Evolutionary conservation across 2,113 vertebrate genomes (phyloP).

Genomic region (Tupaia tana): DNA sequence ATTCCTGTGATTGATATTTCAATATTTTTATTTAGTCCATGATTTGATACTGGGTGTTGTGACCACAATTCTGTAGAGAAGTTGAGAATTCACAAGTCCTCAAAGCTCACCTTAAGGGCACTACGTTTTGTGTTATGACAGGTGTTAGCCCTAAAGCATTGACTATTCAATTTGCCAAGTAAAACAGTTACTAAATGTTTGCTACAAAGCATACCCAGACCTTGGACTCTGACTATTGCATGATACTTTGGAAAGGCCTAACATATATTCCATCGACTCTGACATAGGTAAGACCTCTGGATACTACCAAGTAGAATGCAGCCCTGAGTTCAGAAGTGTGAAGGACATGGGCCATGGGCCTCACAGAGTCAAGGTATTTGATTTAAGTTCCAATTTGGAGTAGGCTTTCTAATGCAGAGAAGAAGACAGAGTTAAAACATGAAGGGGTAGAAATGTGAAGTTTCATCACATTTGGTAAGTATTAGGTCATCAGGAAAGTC

Average conservation of each 20-base stretch:
- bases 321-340: neutral
- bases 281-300: neutral
- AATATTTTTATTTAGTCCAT: neutral
- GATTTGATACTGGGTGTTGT: neutral
- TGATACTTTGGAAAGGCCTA: neutral
- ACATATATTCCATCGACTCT: neutral
- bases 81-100: neutral
- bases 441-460: neutral
- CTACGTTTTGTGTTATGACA: neutral
- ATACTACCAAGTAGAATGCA: neutral
- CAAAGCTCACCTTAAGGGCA: neutral
- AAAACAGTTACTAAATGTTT: neutral
- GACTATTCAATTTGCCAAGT: neutral
- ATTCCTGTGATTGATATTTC: neutral
- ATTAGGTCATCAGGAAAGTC: neutral
- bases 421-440: neutral
- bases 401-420: neutral
- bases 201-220: neutral
- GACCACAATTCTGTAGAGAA: neutral
- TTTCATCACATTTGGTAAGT: neutral
- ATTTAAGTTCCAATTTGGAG: neutral
- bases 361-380: neutral
- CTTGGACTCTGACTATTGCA: neutral
- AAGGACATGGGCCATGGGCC: accelerated
- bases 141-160: neutral